phyloP scores from a whole-genome alignment of 1,140 invertebrate species.

The Psix sp. region DNA sequence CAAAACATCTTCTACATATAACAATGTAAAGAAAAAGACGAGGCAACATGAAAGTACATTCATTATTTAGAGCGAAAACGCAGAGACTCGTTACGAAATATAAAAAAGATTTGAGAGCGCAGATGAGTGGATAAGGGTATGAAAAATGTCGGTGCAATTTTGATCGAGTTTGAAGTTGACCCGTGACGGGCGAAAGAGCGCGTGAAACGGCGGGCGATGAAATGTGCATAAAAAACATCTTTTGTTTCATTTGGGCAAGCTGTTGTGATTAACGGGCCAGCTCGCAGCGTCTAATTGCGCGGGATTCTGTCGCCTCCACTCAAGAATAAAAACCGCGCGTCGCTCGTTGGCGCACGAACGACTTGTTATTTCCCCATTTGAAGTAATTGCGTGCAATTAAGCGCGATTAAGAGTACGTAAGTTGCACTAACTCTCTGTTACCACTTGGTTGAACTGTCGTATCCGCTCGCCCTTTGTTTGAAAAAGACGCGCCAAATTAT shows the following conservation, averaged over 20 bases:
- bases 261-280: conserved; percentile 56
- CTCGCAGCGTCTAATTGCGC: conserved; percentile 60
- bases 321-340: conserved; percentile 53
- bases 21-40: no score
- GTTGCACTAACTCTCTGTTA: conserved; percentile 57
- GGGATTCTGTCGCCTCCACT: conserved; percentile 54
- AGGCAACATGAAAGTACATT: no score
- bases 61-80: no score
- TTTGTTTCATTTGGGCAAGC: conserved; percentile 59
- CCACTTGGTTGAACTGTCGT: conserved; percentile 62
- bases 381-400: conserved; percentile 66
- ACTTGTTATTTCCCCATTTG: conserved; percentile 68
- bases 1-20: no score
- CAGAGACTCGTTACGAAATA: conserved; percentile 4
- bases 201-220: conserved; percentile 20
- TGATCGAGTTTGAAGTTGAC: conserved; percentile 38
- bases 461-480: conserved; percentile 59
- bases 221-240: conserved; percentile 45
- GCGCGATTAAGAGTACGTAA: conserved; percentile 63
- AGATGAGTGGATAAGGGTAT: background rate
- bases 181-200: conserved; percentile 25
- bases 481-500: conserved; percentile 56
- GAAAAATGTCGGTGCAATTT: conserved; percentile 24
- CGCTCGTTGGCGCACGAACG: conserved; percentile 50
- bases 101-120: conserved; percentile 4